Evolutionary conservation across 2,888 invertebrate genomes (phyloP).

Genomic region (Ectemnius cavifrons): DNA sequence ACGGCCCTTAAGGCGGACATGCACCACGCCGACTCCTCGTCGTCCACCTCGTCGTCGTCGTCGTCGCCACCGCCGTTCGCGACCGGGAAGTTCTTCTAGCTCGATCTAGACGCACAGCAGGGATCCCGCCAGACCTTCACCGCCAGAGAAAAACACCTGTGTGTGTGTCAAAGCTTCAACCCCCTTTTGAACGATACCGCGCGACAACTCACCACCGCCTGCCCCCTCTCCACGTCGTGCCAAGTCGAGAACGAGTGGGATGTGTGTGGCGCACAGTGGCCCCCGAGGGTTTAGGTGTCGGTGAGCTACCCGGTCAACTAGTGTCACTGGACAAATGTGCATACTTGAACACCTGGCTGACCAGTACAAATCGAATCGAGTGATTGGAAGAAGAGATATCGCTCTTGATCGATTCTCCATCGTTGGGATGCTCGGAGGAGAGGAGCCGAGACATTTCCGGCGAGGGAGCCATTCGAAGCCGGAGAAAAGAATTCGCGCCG

Average conservation of each 20-base stretch:
- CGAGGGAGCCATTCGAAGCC: neutral
- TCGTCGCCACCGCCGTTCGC: constrained; percentile 25
- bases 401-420: neutral
- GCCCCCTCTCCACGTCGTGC: too few relatives aligned
- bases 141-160: too few relatives aligned
- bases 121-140: too few relatives aligned
- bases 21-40: constrained; percentile 56
- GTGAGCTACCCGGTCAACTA: too few relatives aligned
- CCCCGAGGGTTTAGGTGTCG: too few relatives aligned
- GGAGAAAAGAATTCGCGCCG: neutral
- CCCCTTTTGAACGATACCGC: too few relatives aligned
- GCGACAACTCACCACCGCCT: too few relatives aligned
- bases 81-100: constrained; percentile 34
- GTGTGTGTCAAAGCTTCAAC: too few relatives aligned
- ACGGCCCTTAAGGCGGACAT: constrained; percentile 61
- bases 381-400: neutral
- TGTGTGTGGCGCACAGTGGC: too few relatives aligned
- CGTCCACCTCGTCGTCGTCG: constrained; percentile 38
- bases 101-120: constrained; percentile 32
- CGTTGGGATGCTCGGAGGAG: neutral
- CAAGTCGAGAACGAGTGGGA: too few relatives aligned
- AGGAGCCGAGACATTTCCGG: neutral
- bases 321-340: too few relatives aligned
- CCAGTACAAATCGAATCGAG: neutral
- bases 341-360: too few relatives aligned